Conservation (phyloP, 37 sponge, comb jelly and placozoan species). For the Oscarella lobularis region DNA sequence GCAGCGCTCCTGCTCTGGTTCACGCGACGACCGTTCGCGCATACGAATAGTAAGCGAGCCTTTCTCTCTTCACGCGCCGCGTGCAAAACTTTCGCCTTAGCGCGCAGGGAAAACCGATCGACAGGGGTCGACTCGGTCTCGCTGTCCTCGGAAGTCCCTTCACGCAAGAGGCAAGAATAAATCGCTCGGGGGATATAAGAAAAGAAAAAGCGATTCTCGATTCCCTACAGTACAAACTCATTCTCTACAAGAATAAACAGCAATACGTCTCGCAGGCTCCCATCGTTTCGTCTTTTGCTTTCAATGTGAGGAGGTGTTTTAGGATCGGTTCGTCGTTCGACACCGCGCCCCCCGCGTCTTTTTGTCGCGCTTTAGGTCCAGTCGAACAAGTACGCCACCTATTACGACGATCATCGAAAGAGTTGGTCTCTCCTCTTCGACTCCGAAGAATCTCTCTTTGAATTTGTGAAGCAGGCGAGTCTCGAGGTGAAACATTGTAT, state of each 20-base stretch:
- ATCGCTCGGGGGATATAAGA: too few species aligned
- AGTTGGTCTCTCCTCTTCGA: not conserved
- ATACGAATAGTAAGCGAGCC: conserved; percentile 1
- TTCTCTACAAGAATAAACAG: not conserved
- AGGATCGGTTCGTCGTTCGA: too few species aligned
- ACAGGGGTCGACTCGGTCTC: not conserved
- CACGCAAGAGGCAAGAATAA: not conserved
- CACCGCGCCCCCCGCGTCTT: too few species aligned
- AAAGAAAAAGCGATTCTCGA: not conserved
- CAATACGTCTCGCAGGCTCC: not conserved
- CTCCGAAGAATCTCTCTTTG: not conserved
- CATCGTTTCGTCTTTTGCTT: not conserved
- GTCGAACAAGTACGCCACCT: not conserved
- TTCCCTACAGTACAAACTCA: not conserved
- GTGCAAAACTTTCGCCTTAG: too few species aligned
- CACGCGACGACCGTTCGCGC: not conserved
- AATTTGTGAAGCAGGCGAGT: not conserved
- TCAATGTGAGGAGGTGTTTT: too few species aligned
- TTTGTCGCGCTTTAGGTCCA: not conserved
- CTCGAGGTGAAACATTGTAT: too few species aligned
- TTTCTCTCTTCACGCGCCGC: too few species aligned
- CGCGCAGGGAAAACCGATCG: not conserved
- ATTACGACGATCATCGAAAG: not conserved
- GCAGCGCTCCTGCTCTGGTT: too few species aligned
- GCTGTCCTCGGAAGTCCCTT: not conserved